Evolutionary conservation across 2,797 vertebrate species (phyloP).

Genomic region (Nyctalus aviator): DNA sequence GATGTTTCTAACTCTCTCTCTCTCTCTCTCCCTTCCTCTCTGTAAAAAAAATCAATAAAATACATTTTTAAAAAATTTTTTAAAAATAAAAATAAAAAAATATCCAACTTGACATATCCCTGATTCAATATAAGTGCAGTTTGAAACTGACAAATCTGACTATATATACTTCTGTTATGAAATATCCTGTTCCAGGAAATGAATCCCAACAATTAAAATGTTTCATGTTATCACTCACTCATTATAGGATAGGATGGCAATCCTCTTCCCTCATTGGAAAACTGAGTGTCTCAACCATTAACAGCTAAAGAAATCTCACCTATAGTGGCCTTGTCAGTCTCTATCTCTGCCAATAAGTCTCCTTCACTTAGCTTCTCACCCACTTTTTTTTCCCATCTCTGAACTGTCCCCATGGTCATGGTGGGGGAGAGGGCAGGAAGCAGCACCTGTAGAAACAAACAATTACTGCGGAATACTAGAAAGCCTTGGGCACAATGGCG

Average conservation of each 20-base stretch:
- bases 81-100: no score
- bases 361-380: conserved; percentile 97
- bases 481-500: neutral
- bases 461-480: neutral
- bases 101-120: neutral
- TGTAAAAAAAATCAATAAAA: no score
- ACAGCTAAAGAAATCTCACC: conserved; percentile 88
- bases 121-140: neutral
- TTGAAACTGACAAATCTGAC: neutral
- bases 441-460: conserved; percentile 88
- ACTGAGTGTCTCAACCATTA: conserved; percentile 63
- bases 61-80: no score
- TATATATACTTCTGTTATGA: neutral
- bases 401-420: conserved; percentile 99
- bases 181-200: conserved; percentile 37
- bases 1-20: no score
- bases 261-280: conserved; percentile 66
- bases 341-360: conserved; percentile 98
- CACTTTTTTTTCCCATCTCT: conserved; percentile 99
- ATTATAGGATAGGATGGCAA: conserved; percentile 33
- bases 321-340: conserved; percentile 99
- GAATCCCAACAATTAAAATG: conserved; percentile 56
- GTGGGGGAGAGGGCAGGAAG: conserved; percentile 98
- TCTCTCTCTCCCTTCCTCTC: no score
- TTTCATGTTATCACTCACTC: conserved; percentile 37